Conservation (phyloP, 2,888 invertebrate species). For the Myopa tessellatipennis region DNA sequence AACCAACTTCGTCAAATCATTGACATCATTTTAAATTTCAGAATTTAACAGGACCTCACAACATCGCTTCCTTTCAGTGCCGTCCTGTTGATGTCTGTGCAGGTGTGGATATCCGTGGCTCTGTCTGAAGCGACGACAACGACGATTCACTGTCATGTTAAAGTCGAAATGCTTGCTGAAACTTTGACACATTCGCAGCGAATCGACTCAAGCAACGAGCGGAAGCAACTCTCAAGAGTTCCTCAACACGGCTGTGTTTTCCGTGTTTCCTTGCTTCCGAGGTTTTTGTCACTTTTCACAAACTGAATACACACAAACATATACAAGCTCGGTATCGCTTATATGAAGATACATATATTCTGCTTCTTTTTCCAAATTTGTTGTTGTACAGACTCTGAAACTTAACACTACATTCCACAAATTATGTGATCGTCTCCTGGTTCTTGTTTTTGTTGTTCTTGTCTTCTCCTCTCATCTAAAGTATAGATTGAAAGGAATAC, state of each 20-base stretch:
- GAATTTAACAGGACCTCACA: too few species aligned
- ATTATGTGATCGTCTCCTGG: neutral
- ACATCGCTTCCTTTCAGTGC: too few species aligned
- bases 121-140: neutral
- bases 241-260: neutral
- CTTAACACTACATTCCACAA: neutral
- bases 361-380: neutral
- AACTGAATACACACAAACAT: neutral
- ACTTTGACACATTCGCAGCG: conserved; percentile 27
- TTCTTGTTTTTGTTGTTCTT: neutral
- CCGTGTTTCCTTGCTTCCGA: neutral
- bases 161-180: conserved; percentile 33
- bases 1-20: too few species aligned
- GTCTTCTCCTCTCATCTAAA: conserved; percentile 1
- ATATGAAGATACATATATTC: too few species aligned
- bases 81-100: too few species aligned
- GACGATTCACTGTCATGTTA: neutral
- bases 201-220: conserved; percentile 15
- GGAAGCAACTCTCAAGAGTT: conserved; percentile 12
- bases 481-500: neutral
- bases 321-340: too few species aligned
- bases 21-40: too few species aligned
- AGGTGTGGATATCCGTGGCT: too few species aligned
- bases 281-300: conserved; percentile 3
- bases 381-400: neutral